Evolutionary conservation across 2,113 vertebrate genomes (phyloP).

Genomic region (Rhineura floridana): DNA sequence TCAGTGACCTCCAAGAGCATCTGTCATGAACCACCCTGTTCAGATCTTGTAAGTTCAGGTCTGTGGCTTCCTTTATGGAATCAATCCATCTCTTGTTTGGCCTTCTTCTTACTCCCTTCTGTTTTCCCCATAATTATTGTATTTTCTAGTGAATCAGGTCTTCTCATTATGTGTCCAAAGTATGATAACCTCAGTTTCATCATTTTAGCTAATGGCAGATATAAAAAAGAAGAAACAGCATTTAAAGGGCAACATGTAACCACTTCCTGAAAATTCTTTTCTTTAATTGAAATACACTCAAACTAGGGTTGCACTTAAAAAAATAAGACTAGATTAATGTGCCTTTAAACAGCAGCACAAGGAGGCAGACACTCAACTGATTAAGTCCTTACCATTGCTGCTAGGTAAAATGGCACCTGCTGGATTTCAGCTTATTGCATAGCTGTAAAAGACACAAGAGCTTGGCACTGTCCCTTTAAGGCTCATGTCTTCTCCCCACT

Average conservation of each 20-base stretch:
- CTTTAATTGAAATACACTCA: background rate
- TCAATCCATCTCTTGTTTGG: too few species aligned
- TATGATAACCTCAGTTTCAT: too few species aligned
- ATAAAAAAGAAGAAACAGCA: background rate
- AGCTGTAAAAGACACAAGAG: accelerated
- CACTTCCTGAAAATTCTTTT: background rate
- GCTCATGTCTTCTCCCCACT: background rate
- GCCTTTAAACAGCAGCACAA: background rate
- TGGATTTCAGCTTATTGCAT: accelerated
- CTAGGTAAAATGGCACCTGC: background rate
- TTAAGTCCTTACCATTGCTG: background rate
- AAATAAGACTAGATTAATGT: background rate
- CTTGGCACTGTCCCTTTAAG: slow-evolving; percentile 46
- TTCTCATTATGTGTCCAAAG: too few species aligned
- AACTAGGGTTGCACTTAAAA: background rate
- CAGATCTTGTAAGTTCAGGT: too few species aligned
- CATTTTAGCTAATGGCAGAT: background rate
- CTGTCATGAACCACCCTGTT: too few species aligned
- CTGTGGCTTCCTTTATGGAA: too few species aligned
- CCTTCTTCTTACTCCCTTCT: too few species aligned
- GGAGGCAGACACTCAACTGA: background rate
- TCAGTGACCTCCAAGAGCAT: too few species aligned
- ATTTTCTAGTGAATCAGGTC: too few species aligned
- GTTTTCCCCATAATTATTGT: too few species aligned
- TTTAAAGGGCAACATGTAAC: background rate